Evolutionary conservation across 1,140 invertebrate genomes (phyloP).

Genomic region (Globodera rostochiensis): DNA sequence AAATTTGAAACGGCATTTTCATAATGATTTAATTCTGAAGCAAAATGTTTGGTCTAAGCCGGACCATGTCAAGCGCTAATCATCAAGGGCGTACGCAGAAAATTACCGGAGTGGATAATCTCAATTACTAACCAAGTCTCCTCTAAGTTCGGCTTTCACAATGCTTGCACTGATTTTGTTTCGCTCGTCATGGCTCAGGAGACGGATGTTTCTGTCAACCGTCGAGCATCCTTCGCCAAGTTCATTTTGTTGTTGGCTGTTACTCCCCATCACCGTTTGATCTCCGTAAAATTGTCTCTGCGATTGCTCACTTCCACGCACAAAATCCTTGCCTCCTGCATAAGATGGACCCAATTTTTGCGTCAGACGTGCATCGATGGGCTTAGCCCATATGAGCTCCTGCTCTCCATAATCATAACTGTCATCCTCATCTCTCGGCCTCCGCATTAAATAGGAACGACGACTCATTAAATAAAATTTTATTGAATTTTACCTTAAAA

Average conservation of each 20-base stretch:
- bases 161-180: constrained; percentile 62
- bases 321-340: constrained; percentile 39
- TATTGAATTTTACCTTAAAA: background rate
- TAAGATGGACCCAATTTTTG: constrained; percentile 33
- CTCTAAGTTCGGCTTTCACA: constrained; percentile 60
- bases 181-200: constrained; percentile 54
- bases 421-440: constrained; percentile 46
- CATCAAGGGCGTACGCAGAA: background rate
- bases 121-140: constrained; percentile 48
- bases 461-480: constrained; percentile 10
- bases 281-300: constrained; percentile 37
- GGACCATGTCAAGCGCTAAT: no score
- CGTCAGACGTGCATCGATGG: constrained; percentile 30
- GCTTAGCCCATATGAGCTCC: constrained; percentile 34
- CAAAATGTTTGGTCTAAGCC: no score
- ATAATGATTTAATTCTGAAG: no score
- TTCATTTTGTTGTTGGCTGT: background rate
- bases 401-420: constrained; percentile 37
- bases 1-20: no score
- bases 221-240: background rate
- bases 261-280: constrained; percentile 28
- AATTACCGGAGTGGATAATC: constrained; percentile 7
- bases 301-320: constrained; percentile 33
- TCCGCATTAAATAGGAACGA: constrained; percentile 40
- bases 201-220: constrained; percentile 4